Evolutionary conservation across 2,888 invertebrate species (phyloP), one percentile per base, ranked within the genome.

Genomic region (Ernsta delagoae): DNA sequence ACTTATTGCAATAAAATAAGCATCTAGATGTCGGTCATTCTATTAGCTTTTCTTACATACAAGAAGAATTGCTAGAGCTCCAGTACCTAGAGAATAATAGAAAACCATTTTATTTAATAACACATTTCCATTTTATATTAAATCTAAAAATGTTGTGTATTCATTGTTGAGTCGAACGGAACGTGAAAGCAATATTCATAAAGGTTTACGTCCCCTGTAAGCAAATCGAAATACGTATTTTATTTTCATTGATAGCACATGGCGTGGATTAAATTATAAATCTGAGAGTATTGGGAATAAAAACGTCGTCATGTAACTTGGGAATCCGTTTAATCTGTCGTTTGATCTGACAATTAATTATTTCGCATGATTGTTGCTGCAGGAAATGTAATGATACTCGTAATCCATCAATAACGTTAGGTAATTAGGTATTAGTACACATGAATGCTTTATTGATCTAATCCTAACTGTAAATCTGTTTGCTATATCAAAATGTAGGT

Each of bases 221-320:
- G 24, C 45, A 45, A 43, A 60, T 43, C 41, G 60, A 45, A 60
- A 60, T 39, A 9, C 41, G 59, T 16, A 41, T 59, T 60, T 60
- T 43, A 60, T 60, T 60, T 60, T 60, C 45, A 60, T 43, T 59
- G 45, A 43, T 60, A 43, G 11, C 24, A 60, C 60, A 31, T 9
- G n/a, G 5, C 43, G 45, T 24, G 11, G 31, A 60, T 43, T 60
- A 60, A 60, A 60, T 60, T 60, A 60, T 43, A 43, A 45, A 60
- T 59, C 41, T 36, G 12, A 5, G 45, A 3, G 31, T 50, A 74
- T 77, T 39, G 31, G 24, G 31, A 31, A 54, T 54, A 31, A 54
- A 54, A 54, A 11, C 5, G 31, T 11, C 53, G 9, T 5, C 24
- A 53, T 53, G 53, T 53, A 9, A 11, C 31, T 53, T 31, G 9